Base-by-base conservation (phyloP, 2,797 vertebrate genomes). In the Pelodytes ibericus region DNA sequence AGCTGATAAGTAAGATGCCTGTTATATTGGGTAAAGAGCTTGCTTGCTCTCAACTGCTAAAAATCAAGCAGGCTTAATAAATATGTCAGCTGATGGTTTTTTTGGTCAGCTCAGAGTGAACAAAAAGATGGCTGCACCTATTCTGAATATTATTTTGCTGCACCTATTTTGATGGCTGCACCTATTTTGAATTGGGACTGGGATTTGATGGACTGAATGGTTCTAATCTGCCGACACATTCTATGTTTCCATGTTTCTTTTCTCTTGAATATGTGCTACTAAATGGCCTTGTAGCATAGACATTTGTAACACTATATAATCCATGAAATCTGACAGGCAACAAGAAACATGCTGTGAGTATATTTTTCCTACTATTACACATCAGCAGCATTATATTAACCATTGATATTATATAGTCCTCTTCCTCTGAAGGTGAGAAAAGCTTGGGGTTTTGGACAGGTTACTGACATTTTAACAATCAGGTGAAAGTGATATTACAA, bases 1-100 rank as follows among this genome's bases (percentile, higher is more conserved):
- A 24, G 66, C 49, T 53, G 65, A 53, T 68, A n/a, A 53, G 47
- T 31, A 20, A 56, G 29, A 33, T 18, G 11, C n/a, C 20, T 69
- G 66, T 30, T 22, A 33, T 20, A 27, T 29, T 51, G 27, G 13
- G 15, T 51, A 67, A 30, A 8, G 11, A 51, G 27, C 1, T 33
- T 44, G 22, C 4, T 20, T 53, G 51, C 25, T 58, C 31, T 18
- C 41, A 36, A 63, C 30, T 36, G n/a, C 60, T 36, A 13, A 13
- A 11, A 27, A 63, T 39, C 22, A 15, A 36, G 18, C 13, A 25
- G 31, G 3, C 29, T 31, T 36, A 24, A 22, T 22, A 22, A 3
- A 53, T 53, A 7, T 22, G n/a, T 24, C n/a, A 53, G 7, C 24
- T 53, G n/a, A 20, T 24, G 15, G 36, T n/a, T 24, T 25, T n/a